Base-by-base conservation (phyloP, 2,797 vertebrate genomes). In the Nothura maculosa region DNA sequence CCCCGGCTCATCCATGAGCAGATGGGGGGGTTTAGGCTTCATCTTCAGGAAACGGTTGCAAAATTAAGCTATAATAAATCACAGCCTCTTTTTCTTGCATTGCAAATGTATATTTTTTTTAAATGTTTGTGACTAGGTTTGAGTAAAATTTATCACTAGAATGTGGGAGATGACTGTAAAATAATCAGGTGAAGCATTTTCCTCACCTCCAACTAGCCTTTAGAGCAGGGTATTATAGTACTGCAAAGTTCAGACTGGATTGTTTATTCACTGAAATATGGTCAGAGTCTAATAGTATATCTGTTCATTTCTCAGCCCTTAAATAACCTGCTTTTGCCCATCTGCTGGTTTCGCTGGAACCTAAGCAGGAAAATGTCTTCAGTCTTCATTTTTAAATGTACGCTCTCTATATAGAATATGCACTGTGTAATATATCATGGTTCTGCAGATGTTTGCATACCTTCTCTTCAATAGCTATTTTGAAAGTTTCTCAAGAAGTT, bases 311-410 rank as follows among this genome's bases (percentile, higher is more conserved):
- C 81, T 64, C 87, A 89, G 79, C 15, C 54, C 67, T 86, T 82
- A 81, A 88, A 70, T 64, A 93, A 79, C 32, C 9, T 25, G 9
- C 40, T 28, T 86, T 93, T 92, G 79, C 40, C 54, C 32, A 61
- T 86, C 50, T 92, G 40, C 62, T 77, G 73, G 22, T 72, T 93
- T 89, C 90, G 27, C 72, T 91, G 75, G 72, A 90, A 88, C 27
- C 77, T 10, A 2, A 57, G 50, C 38, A 70, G 12, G 34, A 84
- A 78, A 85, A 81, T n/a, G 3, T 34, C 32, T 78, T 88, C 19
- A 24, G 12, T 64, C 70, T 81, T 84, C 7, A n/a, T 76, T 93
- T 94, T 81, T 12, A 74, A 61, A 42, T 83, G 90, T 7, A 70
- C 30, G 19, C 25, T 58, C 4, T 60, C 9, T 24, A 40, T 36